phyloP scores from a whole-genome alignment of 1,140 invertebrate species.

The Lucilia cuprina region DNA sequence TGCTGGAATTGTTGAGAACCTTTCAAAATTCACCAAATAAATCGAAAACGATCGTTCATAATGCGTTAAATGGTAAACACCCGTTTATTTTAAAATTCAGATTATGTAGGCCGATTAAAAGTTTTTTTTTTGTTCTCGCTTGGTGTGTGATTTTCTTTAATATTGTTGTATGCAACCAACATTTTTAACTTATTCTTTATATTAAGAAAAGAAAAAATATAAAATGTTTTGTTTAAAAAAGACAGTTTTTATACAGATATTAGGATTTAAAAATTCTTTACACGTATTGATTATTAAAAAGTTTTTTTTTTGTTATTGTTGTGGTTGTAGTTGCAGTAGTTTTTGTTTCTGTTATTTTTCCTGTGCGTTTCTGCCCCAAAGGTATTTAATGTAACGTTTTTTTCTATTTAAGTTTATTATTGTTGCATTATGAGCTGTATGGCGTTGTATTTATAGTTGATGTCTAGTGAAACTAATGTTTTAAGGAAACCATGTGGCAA shows the following conservation, averaged over 20 bases:
- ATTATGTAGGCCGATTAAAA: conserved; percentile 26
- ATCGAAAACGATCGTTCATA: background rate
- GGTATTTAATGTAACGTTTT: background rate
- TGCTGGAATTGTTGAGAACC: background rate
- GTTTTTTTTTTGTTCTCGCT: background rate
- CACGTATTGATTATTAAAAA: conserved; percentile 7
- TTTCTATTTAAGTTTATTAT: no score
- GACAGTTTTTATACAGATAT: no score
- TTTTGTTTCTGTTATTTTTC: background rate
- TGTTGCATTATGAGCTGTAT: no score
- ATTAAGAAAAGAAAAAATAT: background rate
- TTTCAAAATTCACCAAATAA: background rate
- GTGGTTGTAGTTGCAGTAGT: background rate
- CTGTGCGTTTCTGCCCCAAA: background rate
- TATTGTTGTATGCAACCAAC: background rate
- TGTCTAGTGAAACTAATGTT: background rate
- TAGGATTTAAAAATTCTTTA: background rate
- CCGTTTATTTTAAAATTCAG: conserved; percentile 26
- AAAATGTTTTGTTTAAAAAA: no score
- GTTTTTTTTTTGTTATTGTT: background rate
- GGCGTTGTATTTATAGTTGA: no score
- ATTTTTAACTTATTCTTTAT: background rate
- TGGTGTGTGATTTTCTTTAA: background rate
- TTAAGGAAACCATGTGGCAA: background rate
- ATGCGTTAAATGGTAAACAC: conserved; percentile 32